phyloP scores from a whole-genome alignment of 2,888 invertebrate species.

The Panzeria rudis region DNA sequence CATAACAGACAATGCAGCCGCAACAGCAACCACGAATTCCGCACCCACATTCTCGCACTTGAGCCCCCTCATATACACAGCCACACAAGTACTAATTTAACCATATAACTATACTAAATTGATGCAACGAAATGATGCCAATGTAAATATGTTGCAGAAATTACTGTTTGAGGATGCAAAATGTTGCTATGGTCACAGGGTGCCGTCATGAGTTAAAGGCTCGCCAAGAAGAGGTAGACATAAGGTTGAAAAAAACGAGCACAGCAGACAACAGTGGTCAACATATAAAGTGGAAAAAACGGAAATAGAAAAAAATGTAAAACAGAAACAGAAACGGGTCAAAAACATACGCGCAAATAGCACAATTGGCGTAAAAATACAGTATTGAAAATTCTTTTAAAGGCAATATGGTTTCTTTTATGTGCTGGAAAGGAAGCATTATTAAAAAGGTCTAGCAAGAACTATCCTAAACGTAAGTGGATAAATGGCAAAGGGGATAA shows the following conservation, averaged over 20 bases:
- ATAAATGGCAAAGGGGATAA: too few species aligned
- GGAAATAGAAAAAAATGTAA: not conserved
- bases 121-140: conserved; percentile 8
- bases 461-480: too few species aligned
- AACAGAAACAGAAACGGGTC: conserved; percentile 23
- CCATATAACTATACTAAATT: conserved; percentile 25
- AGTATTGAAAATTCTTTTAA: not conserved
- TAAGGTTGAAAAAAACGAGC: not conserved
- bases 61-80: not conserved
- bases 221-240: conserved; percentile 29
- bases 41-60: conserved; percentile 19
- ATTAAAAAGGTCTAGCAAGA: too few species aligned
- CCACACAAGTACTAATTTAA: conserved; percentile 29
- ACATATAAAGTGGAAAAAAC: conserved; percentile 14
- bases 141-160: conserved; percentile 17
- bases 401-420: not conserved
- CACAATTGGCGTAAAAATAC: not conserved
- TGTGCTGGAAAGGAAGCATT: too few species aligned
- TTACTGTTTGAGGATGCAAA: conserved; percentile 7
- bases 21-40: conserved; percentile 34
- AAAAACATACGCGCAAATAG: conserved; percentile 19
- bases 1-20: conserved; percentile 14
- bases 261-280: conserved; percentile 17
- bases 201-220: conserved; percentile 41
- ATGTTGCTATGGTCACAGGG: conserved; percentile 31